These are phyloP conservation scores for Philopedon plagiatum DNA, from an alignment of 2,888 invertebrate species.

Conservation along the genomic window DNA sequence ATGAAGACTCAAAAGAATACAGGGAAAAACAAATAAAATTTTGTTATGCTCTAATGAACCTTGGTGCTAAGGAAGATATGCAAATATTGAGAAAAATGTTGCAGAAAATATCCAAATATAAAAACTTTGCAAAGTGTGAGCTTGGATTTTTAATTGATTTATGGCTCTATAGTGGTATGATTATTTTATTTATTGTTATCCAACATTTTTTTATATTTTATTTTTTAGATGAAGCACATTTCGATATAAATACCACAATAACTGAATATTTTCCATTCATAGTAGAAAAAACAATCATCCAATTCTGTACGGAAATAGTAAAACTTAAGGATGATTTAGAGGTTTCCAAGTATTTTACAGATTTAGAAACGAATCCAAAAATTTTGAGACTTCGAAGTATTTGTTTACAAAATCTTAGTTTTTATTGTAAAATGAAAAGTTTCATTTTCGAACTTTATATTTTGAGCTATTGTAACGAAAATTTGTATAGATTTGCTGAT, in stretches of 20 bases:
- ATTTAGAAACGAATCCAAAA: conserved; percentile 41
- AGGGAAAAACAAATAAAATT: conserved; percentile 51
- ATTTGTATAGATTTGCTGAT: conserved; percentile 50
- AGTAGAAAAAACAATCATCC: conserved; percentile 49
- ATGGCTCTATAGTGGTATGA: conserved; percentile 46
- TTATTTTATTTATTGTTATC: not conserved
- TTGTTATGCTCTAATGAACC: conserved; percentile 50
- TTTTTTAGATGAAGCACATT: conserved; percentile 37
- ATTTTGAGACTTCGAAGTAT: conserved; percentile 45
- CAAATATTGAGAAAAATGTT: conserved; percentile 47
- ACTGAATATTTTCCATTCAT: conserved; percentile 49
- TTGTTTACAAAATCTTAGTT: conserved; percentile 41
- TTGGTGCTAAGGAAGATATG: conserved; percentile 15
- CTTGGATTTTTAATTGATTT: conserved; percentile 49
- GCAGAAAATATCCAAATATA: conserved; percentile 35
- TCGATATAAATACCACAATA: conserved; percentile 16
- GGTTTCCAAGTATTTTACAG: conserved; percentile 43
- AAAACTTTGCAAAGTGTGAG: conserved; percentile 46
- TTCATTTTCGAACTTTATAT: conserved; percentile 53
- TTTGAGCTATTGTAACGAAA: conserved; percentile 53
- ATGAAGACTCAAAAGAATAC: conserved; percentile 21
- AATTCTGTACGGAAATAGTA: conserved; percentile 45
- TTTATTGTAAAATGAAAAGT: conserved; percentile 48
- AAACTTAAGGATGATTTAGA: conserved; percentile 33
- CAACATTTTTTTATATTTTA: too few relatives aligned